phyloP scores from a whole-genome alignment of 2,113 vertebrate genomes.

The Ciconia maguari region DNA sequence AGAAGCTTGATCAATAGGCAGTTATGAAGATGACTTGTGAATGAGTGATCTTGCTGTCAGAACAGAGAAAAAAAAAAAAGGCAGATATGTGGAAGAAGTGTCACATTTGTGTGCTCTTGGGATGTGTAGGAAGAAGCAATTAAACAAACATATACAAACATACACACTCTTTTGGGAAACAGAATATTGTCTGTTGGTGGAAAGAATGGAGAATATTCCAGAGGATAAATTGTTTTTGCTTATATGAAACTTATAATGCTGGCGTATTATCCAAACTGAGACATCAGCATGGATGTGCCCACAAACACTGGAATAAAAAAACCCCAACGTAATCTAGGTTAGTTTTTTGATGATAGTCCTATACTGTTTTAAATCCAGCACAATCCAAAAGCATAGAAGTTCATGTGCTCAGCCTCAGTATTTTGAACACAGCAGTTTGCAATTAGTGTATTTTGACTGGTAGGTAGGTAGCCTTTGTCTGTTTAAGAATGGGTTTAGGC shows the following conservation, averaged over 20 bases:
- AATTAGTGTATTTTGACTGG: neutral
- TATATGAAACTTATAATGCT: neutral
- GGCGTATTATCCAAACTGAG: neutral
- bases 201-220: neutral
- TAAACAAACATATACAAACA: neutral
- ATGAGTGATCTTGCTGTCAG: neutral
- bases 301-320: neutral
- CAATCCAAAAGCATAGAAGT: neutral
- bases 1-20: neutral
- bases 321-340: too few species aligned
- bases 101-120: neutral
- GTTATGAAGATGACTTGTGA: neutral
- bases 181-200: neutral
- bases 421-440: neutral
- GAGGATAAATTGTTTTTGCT: neutral
- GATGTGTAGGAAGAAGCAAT: neutral
- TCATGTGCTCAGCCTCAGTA: neutral
- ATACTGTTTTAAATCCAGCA: neutral
- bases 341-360: neutral
- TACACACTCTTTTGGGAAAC: neutral
- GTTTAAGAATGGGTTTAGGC: neutral
- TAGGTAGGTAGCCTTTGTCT: neutral
- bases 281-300: neutral
- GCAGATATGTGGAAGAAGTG: neutral
- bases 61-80: neutral